Evolutionary conservation across 2,888 invertebrate species (phyloP).

Genomic region (Dascillus cervinus): DNA sequence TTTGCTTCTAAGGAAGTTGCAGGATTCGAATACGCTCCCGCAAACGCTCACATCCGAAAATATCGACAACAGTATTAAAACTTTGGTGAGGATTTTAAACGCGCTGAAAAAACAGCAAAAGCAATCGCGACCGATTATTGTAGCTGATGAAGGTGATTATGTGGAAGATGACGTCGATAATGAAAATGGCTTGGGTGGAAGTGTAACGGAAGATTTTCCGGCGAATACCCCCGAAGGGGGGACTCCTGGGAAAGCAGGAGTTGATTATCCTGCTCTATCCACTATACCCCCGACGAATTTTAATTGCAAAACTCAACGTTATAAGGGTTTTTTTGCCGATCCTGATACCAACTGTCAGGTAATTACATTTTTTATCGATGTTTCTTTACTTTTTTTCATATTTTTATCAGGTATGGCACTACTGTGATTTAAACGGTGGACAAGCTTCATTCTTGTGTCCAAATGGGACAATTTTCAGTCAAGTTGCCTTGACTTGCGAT

Average conservation of each 20-base stretch:
- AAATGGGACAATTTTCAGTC: constrained; percentile 85
- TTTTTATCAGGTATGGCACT: constrained; percentile 73
- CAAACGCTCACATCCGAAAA: constrained; percentile 69
- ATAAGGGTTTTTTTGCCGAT: constrained; percentile 87
- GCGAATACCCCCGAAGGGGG: constrained; percentile 50
- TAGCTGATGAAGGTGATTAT: constrained; percentile 31
- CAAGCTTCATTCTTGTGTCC: constrained; percentile 86
- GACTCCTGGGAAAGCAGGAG: constrained; percentile 61
- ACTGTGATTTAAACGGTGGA: constrained; percentile 83
- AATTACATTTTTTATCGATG: constrained; percentile 14
- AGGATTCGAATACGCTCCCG: constrained; percentile 67
- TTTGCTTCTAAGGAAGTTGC: constrained; percentile 62
- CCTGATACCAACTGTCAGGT: constrained; percentile 82
- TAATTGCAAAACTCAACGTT: constrained; percentile 75
- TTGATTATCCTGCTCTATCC: constrained; percentile 73
- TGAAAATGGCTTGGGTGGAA: constrained; percentile 25
- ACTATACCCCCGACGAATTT: constrained; percentile 71
- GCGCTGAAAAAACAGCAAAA: constrained; percentile 52
- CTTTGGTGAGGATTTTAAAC: constrained; percentile 66
- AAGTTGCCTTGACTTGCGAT: constrained; percentile 81
- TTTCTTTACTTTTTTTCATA: constrained; percentile 11
- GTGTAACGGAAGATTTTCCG: constrained; percentile 31
- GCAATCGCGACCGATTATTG: constrained; percentile 32
- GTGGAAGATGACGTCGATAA: constrained; percentile 31
- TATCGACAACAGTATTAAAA: constrained; percentile 70